phyloP scores from a whole-genome alignment of 2,888 invertebrate genomes.

The Nesidiocoris tenuis region DNA sequence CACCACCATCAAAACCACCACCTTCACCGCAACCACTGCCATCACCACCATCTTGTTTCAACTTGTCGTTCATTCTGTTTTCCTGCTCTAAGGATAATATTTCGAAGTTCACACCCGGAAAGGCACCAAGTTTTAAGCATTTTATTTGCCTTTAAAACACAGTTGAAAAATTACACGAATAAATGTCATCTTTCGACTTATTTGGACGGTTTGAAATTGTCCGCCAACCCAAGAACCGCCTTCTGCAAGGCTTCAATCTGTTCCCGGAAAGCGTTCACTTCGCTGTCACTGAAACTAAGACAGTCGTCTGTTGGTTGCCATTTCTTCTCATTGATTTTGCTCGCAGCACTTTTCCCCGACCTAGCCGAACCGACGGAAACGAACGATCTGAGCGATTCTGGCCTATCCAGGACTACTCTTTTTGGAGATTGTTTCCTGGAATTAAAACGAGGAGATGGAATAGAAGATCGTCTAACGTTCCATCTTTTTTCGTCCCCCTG shows the following conservation, averaged over 20 bases:
- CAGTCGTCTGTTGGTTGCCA: not conserved
- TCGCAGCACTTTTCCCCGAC: not conserved
- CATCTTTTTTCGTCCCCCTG: not conserved
- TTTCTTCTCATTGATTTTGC: too few species aligned
- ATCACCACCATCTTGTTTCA: too few species aligned
- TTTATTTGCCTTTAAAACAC: too few species aligned
- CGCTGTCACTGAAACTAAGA: constrained; percentile 23
- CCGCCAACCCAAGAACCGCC: constrained; percentile 19
- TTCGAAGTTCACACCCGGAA: too few species aligned
- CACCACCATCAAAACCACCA: too few species aligned
- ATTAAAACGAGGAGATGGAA: not conserved
- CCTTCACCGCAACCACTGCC: too few species aligned
- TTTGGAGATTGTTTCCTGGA: not conserved
- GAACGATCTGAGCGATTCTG: not conserved
- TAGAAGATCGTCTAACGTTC: not conserved
- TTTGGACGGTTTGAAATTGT: constrained; percentile 8
- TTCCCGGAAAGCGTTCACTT: constrained; percentile 8
- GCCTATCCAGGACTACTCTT: not conserved
- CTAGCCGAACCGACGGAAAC: not conserved
- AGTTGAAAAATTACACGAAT: too few species aligned
- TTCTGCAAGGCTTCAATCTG: constrained; percentile 32
- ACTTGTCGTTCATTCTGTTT: too few species aligned
- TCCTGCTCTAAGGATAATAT: too few species aligned
- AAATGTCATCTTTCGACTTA: too few species aligned
- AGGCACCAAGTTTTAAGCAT: too few species aligned